phyloP scores from a whole-genome alignment of 2,888 invertebrate genomes.

The Podabrus alpinus region DNA sequence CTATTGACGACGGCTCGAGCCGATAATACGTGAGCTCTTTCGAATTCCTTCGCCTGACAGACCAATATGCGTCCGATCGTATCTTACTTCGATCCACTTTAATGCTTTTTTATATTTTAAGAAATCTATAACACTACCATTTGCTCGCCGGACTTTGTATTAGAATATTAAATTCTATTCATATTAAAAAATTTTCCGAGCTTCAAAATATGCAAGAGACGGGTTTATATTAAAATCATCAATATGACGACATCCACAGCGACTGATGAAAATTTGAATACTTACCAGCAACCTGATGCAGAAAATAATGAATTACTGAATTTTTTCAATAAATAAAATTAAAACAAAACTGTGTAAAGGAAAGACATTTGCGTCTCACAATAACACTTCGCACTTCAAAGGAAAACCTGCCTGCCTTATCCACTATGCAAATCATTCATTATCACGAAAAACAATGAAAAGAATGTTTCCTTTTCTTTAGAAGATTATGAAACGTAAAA shows the following conservation, averaged over 20 bases:
- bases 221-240: background rate
- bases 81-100: slow-evolving; percentile 21
- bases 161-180: background rate
- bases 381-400: background rate
- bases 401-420: background rate
- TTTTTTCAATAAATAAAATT: background rate
- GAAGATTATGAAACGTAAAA: background rate
- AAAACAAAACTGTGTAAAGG: background rate
- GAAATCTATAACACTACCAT: slow-evolving; percentile 19
- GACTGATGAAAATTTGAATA: background rate
- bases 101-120: slow-evolving; percentile 32
- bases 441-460: background rate
- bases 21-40: slow-evolving; percentile 48
- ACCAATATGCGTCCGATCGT: slow-evolving; percentile 45
- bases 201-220: background rate
- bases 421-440: background rate
- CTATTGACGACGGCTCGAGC: slow-evolving; percentile 43
- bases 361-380: background rate
- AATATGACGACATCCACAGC: background rate
- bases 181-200: background rate
- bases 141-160: background rate
- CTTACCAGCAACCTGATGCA: background rate
- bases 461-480: background rate
- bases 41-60: slow-evolving; percentile 47
- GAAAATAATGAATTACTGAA: background rate